phyloP scores from a whole-genome alignment of 2,797 vertebrate species.

The Epinephelus malabaricus region DNA sequence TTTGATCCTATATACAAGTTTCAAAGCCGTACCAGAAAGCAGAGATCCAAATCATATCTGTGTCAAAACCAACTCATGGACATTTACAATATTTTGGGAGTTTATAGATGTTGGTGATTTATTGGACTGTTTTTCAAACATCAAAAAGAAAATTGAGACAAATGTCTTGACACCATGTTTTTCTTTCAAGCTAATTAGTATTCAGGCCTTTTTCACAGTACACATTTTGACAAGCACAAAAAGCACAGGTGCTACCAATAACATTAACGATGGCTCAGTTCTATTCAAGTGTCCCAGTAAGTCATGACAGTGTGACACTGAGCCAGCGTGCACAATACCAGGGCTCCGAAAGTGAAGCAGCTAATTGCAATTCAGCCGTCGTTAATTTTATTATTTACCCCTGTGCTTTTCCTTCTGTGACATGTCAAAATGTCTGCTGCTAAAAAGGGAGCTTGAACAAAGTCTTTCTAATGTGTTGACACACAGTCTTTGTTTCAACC shows the following conservation, averaged over 20 bases:
- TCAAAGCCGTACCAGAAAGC: neutral
- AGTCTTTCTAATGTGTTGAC: neutral
- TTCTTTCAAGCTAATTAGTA: neutral
- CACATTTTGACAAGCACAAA: neutral
- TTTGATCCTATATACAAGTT: neutral
- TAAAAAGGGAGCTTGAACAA: neutral
- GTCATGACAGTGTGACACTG: neutral
- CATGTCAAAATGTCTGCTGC: slow-evolving; percentile 1
- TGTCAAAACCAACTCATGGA: neutral
- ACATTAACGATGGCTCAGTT: neutral
- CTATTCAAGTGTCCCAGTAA: neutral
- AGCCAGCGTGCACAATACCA: neutral
- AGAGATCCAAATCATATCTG: neutral
- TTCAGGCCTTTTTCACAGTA: neutral
- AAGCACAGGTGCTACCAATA: neutral
- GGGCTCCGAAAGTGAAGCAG: slow-evolving; percentile 1
- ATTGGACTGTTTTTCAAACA: neutral
- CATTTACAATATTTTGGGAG: neutral
- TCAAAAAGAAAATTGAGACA: neutral
- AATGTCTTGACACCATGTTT: neutral
- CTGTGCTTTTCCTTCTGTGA: neutral
- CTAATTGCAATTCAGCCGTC: neutral
- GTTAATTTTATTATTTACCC: neutral
- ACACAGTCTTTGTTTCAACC: slow-evolving; percentile 38
- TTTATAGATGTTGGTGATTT: neutral